Evolutionary conservation across 35 echinoderm and acorn worm species (phyloP).

Genomic region (Anneissia japonica): DNA sequence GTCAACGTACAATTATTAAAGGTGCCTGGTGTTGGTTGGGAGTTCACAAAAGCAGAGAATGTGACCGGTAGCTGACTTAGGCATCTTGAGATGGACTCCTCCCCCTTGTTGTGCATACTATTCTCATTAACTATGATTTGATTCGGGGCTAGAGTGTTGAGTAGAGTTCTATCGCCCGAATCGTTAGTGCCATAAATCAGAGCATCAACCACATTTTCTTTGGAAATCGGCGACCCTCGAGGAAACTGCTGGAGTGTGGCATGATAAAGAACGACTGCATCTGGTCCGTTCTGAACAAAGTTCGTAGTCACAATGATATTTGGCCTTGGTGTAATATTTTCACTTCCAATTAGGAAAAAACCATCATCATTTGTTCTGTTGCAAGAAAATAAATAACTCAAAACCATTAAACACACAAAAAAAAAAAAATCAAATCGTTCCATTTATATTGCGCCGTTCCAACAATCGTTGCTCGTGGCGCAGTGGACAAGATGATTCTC

Average conservation of each 20-base stretch:
- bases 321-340: conserved; percentile 21
- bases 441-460: no score
- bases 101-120: background rate
- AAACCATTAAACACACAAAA: no score
- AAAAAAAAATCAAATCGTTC: no score
- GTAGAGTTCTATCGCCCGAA: conserved; percentile 20
- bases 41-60: conserved; percentile 51
- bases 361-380: conserved; percentile 76
- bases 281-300: conserved; percentile 74
- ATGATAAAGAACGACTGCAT: conserved; percentile 69
- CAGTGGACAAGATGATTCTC: no score
- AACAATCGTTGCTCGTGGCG: no score
- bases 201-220: conserved; percentile 39
- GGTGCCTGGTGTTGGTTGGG: conserved; percentile 67
- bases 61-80: conserved; percentile 41
- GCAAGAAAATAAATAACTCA: no score
- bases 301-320: conserved; percentile 39
- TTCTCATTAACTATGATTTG: conserved; percentile 62
- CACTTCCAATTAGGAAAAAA: conserved; percentile 67
- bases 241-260: conserved; percentile 35
- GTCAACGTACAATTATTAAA: conserved; percentile 69
- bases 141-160: conserved; percentile 55
- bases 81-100: conserved; percentile 71
- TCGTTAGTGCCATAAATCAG: conserved; percentile 44
- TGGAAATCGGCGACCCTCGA: conserved; percentile 43